Percentiles rank a stretch among this genome's conserved stretches.
Conservation (phyloP, 1,140 invertebrate species). For the Luehdorfia chinensis region DNA sequence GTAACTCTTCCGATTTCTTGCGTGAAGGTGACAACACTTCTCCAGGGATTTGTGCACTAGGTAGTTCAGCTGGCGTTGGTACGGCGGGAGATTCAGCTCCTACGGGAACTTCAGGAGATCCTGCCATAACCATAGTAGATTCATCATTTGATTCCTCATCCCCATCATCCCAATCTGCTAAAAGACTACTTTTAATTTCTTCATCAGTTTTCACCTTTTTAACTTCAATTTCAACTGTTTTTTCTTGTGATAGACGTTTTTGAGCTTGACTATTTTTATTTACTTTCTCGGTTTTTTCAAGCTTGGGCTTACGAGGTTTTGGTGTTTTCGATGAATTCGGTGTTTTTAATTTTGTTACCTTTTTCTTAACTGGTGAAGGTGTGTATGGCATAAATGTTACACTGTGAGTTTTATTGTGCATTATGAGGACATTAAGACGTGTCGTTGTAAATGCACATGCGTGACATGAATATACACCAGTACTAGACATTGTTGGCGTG, state of each 20-base stretch:
- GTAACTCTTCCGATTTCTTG: conserved; percentile 53
- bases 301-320: conserved; percentile 44
- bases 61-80: conserved; percentile 47
- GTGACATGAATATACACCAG: conserved; percentile 80
- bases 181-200: conserved; percentile 73
- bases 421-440: conserved; percentile 83
- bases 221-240: conserved; percentile 29
- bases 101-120: conserved; percentile 71
- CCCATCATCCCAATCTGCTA: conserved; percentile 75
- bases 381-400: conserved; percentile 63
- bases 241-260: conserved; percentile 46
- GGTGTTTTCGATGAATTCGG: conserved; percentile 45
- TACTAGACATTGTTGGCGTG: conserved; percentile 45
- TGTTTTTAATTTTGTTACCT: conserved; percentile 41
- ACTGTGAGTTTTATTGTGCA: conserved; percentile 82
- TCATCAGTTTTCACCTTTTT: conserved; percentile 70
- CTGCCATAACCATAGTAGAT: conserved; percentile 39
- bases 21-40: conserved; percentile 25
- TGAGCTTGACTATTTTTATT: conserved; percentile 36
- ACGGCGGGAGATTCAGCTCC: conserved; percentile 58
- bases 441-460: conserved; percentile 81
- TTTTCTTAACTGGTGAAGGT: conserved; percentile 61
- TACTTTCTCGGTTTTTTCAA: conserved; percentile 46
- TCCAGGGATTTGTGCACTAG: conserved; percentile 34
- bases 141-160: conserved; percentile 68